These are phyloP conservation scores for Platypus cylindrus DNA, from an alignment of 2,888 invertebrate species.

Conservation along the genomic window DNA sequence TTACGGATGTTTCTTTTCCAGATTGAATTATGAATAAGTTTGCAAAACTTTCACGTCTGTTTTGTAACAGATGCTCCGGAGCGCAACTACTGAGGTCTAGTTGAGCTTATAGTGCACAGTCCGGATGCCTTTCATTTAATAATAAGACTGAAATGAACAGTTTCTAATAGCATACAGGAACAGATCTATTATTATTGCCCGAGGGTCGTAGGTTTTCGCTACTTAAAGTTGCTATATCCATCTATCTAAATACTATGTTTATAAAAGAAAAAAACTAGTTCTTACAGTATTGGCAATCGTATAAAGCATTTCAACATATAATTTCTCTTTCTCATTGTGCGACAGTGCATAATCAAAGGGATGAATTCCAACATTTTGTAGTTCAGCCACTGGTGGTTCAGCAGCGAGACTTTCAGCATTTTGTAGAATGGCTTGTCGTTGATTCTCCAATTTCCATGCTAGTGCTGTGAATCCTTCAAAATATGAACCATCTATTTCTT, in stretches of 20 bases:
- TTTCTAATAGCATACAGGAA: too few species aligned
- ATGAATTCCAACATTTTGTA: constrained; percentile 29
- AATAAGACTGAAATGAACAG: too few species aligned
- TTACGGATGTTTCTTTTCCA: background rate
- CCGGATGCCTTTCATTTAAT: too few species aligned
- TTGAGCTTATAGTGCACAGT: too few species aligned
- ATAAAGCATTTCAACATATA: constrained; percentile 85
- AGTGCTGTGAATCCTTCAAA: constrained; percentile 89
- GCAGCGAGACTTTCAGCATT: constrained; percentile 50
- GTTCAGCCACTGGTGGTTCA: constrained; percentile 43
- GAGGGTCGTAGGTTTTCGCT: too few species aligned
- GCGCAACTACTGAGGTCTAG: too few species aligned
- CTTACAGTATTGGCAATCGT: constrained; percentile 90
- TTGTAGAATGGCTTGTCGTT: constrained; percentile 64
- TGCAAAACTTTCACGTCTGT: too few species aligned
- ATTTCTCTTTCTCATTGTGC: constrained; percentile 48
- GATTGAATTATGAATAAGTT: too few species aligned
- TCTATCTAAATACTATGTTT: background rate
- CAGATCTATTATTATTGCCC: too few species aligned
- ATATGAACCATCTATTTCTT: constrained; percentile 88
- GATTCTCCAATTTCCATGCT: constrained; percentile 85
- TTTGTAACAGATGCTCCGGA: too few species aligned
- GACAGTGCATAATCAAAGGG: constrained; percentile 32
- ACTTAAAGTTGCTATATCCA: too few species aligned
- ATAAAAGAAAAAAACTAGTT: background rate